A percentile compares a stretch with the other conserved stretches of the same genome.
phyloP scores from a whole-genome alignment of 2,113 vertebrate species.

The Ahaetulla prasina region DNA sequence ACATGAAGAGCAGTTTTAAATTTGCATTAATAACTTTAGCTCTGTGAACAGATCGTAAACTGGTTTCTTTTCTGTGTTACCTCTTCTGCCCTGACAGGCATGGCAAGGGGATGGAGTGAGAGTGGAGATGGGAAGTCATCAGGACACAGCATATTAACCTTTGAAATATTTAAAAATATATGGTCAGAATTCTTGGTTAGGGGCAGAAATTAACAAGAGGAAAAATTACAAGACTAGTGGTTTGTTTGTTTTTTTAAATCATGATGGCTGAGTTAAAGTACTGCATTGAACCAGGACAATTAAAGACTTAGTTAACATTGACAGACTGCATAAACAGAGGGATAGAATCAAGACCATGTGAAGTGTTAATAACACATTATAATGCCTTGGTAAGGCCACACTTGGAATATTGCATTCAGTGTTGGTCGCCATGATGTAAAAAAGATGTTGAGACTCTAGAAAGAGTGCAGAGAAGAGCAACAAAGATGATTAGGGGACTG shows the following conservation, averaged over 20 bases:
- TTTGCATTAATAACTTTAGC: not conserved
- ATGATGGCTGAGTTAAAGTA: not conserved
- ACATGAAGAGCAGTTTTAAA: not conserved
- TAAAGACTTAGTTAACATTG: not conserved
- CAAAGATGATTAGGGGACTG: too few species aligned
- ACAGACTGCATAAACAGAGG: too few species aligned
- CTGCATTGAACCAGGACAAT: not conserved
- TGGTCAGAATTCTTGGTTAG: not conserved
- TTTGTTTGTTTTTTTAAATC: not conserved
- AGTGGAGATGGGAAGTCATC: not conserved
- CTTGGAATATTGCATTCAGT: too few species aligned
- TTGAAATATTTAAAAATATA: not conserved
- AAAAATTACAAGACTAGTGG: not conserved
- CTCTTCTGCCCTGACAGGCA: not conserved
- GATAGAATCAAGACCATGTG: too few species aligned
- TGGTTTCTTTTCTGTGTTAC: not conserved
- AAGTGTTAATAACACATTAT: too few species aligned
- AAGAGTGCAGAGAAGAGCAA: too few species aligned
- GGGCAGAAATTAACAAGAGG: not conserved
- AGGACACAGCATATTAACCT: not conserved
- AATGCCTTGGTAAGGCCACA: too few species aligned
- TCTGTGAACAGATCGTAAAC: not conserved
- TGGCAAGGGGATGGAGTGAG: not conserved
- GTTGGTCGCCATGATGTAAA: too few species aligned
- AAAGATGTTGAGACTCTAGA: too few species aligned